Base-by-base conservation (phyloP, 23 tunicate species). In the Ascidia mentula region DNA sequence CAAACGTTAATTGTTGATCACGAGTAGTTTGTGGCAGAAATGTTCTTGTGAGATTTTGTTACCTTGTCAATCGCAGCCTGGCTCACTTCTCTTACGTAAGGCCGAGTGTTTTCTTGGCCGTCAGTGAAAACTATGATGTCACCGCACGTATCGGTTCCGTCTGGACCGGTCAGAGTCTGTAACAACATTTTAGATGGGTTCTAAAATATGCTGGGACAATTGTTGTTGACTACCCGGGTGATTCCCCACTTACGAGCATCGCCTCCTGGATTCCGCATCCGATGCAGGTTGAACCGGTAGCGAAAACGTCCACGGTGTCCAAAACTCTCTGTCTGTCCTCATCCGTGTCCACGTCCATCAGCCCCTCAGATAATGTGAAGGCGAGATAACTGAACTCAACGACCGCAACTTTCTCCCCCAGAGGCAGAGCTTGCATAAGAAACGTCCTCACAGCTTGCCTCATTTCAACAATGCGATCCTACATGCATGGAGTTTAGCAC, bases 101-200 rank as follows among this genome's bases (percentile, higher is more conserved):
- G 89, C 15, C n/a, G 31, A 34, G 31, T 46, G 3, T 85, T 85
- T 85, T 85, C 89, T 46, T 85, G 45, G 26, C 89, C 89, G 45
- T 85, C 89, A 38, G 77, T 78, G 24, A 85, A 69, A 31, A 85
- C 89, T 31, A 85, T 85, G 39, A 85, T 82, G 32, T 69, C 59
- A 20, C 89, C 89, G 40, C 89, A 82, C 1, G 78, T 28, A 5
- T 74, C 78, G 46, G 9, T 74, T 36, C 34, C 45, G 26, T 74
- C 46, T 18, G 40, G 15, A 35, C 46, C 34, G 22, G 40, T 39
- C 39, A 74, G 22, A 34, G 17, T 46, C 78, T 74, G 46, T 20
- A 53, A 53, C 65, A 53, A 53, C 53, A 15, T n/a, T n/a, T n/a
- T n/a, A n/a, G n/a, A n/a, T n/a, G n/a, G n/a, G n/a, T n/a, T n/a